Evolutionary conservation across 2,113 vertebrate species (phyloP).

Genomic region (Rostratula benghalensis): DNA sequence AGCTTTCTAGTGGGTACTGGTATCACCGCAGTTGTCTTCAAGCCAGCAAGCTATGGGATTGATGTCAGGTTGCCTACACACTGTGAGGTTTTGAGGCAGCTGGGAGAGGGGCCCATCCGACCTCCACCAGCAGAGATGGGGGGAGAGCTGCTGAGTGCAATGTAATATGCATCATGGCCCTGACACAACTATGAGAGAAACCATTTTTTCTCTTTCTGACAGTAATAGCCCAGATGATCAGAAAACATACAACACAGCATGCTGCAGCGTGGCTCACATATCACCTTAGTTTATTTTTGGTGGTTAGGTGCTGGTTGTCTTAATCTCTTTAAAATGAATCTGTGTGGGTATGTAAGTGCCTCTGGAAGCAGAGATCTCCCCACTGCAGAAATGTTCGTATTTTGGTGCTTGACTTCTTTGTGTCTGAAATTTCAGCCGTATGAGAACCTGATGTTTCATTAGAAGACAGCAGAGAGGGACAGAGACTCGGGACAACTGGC

Average conservation of each 20-base stretch:
- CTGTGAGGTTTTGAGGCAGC: neutral
- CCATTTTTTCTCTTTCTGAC: neutral
- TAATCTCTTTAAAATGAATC: neutral
- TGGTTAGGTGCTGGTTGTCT: neutral
- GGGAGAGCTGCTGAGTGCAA: neutral
- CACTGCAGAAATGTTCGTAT: neutral
- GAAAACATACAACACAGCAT: rapidly evolving
- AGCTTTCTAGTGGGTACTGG: neutral
- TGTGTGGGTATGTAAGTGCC: neutral
- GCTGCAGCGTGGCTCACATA: neutral
- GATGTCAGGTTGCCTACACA: neutral
- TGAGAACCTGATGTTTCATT: neutral
- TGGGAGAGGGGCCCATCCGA: rapidly evolving
- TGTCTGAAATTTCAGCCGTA: neutral
- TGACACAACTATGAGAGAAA: neutral
- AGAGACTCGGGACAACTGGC: neutral
- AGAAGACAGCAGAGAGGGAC: neutral
- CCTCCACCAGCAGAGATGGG: neutral
- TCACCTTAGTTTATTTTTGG: neutral
- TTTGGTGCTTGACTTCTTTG: neutral
- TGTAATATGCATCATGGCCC: neutral
- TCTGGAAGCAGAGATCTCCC: neutral
- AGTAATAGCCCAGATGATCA: neutral
- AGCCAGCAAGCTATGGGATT: neutral
- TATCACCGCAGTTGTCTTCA: neutral